A percentile compares a stretch with the other conserved stretches of the same genome.
Conservation (phyloP, 2,113 vertebrate species). For the Aythya baeri region DNA sequence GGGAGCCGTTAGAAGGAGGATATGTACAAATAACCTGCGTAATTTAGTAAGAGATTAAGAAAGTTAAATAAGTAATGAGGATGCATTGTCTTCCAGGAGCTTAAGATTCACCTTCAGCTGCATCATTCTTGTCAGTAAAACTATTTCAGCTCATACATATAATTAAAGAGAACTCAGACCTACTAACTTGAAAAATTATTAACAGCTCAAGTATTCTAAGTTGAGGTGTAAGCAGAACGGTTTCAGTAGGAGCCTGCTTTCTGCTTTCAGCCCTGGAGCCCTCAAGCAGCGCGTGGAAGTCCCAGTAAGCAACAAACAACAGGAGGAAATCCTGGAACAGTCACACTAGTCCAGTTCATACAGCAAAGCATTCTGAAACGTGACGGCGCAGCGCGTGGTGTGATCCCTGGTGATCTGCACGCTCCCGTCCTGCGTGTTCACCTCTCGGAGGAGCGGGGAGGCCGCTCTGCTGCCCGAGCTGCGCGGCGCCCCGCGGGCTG, state of each 20-base stretch:
- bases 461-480: not conserved
- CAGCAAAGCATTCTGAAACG: constrained; percentile 84
- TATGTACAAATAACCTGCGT: not conserved
- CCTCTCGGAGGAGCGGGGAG: constrained; percentile 71
- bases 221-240: fast-evolving
- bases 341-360: constrained; percentile 85
- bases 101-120: not conserved
- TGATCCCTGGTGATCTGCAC: constrained; percentile 79
- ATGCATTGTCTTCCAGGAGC: not conserved
- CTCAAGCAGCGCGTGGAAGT: fast-evolving
- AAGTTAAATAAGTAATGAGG: not conserved
- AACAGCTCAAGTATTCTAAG: fast-evolving
- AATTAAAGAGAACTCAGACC: not conserved
- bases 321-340: not conserved
- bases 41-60: not conserved
- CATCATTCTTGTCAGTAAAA: not conserved
- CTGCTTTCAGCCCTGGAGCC: not conserved
- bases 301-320: not conserved
- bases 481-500: not conserved
- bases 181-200: not conserved
- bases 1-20: not conserved
- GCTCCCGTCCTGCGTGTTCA: constrained; percentile 74
- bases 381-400: constrained; percentile 78
- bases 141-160: fast-evolving
- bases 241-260: not conserved